These are phyloP conservation scores for Lordiphosa andalusiaca DNA, from an alignment of 2,888 invertebrate species.

Conservation along the genomic window DNA sequence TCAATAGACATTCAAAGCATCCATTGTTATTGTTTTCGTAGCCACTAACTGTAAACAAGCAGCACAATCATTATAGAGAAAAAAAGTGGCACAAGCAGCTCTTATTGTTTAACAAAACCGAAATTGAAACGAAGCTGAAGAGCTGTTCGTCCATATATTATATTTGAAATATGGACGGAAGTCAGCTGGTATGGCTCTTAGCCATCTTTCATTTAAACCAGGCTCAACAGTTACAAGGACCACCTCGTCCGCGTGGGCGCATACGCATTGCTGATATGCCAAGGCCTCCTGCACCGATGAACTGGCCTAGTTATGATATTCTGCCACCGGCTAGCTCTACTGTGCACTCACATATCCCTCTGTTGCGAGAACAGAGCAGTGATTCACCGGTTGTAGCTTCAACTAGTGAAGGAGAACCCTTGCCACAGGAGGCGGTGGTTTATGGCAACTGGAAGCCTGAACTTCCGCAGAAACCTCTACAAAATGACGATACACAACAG, in stretches of 20 bases:
- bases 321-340: constrained; percentile 43
- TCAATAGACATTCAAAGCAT: too few relatives aligned
- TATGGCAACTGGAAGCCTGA: constrained; percentile 76
- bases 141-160: constrained; percentile 14
- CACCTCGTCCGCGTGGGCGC: constrained; percentile 50
- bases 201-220: constrained; percentile 13
- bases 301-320: constrained; percentile 37
- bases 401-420: not conserved
- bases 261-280: constrained; percentile 59
- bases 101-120: constrained; percentile 48
- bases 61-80: constrained; percentile 23
- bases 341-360: constrained; percentile 60
- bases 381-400: not conserved
- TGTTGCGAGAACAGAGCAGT: constrained; percentile 39
- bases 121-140: constrained; percentile 47
- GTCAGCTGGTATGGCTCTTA: constrained; percentile 29
- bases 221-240: constrained; percentile 49
- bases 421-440: constrained; percentile 58
- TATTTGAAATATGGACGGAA: constrained; percentile 33
- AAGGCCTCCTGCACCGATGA: constrained; percentile 7
- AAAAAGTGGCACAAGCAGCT: constrained; percentile 59
- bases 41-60: constrained; percentile 54
- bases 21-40: constrained; percentile 27
- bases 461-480: constrained; percentile 54
- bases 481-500: constrained; percentile 6